Evolutionary conservation across 2,113 vertebrate genomes (phyloP).

Genomic region (Donacobius atricapilla): DNA sequence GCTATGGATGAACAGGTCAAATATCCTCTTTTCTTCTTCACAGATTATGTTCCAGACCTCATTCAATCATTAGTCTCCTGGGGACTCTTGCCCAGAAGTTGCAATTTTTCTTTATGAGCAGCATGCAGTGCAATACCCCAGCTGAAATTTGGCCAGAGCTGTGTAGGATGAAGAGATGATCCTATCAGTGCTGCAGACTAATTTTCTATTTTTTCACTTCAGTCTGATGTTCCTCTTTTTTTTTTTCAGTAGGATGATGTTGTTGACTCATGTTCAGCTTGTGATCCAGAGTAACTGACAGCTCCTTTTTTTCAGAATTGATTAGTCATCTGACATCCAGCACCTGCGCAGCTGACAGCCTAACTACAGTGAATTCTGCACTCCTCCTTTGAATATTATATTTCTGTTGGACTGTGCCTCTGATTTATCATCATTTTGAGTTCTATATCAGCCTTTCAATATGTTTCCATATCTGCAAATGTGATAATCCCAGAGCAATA

Average conservation of each 20-base stretch:
- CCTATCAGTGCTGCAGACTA: background rate
- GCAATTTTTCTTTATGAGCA: background rate
- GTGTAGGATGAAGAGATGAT: background rate
- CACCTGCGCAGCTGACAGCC: background rate
- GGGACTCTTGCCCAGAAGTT: background rate
- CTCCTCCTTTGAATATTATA: background rate
- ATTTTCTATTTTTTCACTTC: conserved; percentile 38
- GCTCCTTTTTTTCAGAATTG: background rate
- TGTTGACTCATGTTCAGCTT: conserved; percentile 49
- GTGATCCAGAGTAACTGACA: conserved; percentile 9
- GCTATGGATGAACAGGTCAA: background rate
- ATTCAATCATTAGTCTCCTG: background rate
- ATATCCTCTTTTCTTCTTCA: background rate
- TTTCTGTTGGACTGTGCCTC: background rate
- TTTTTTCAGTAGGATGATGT: conserved; percentile 22
- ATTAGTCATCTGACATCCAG: background rate
- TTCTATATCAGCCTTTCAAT: background rate
- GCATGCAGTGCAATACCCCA: background rate
- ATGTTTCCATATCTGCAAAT: background rate
- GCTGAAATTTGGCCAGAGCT: background rate
- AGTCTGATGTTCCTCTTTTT: background rate
- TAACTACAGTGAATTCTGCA: background rate
- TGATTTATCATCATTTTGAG: background rate
- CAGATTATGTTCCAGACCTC: background rate
- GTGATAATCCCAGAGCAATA: background rate